These are phyloP conservation scores for Coregonus clupeaformis DNA, from an alignment of 2,113 vertebrate genomes.

Conservation along the genomic window DNA sequence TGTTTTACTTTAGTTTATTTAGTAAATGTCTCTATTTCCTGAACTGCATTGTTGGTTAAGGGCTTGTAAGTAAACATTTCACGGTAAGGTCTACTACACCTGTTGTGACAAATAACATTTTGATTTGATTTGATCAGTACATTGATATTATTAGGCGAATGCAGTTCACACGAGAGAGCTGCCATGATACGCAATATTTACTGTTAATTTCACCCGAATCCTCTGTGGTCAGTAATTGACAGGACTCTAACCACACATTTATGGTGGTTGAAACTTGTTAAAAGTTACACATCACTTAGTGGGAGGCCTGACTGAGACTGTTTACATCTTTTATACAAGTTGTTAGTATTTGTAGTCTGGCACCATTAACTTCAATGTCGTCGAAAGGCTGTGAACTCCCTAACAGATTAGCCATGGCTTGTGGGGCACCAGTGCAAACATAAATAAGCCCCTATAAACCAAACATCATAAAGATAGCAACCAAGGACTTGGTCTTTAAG, in stretches of 20 bases:
- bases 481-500: constrained; percentile 60
- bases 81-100: too few species aligned
- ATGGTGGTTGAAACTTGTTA: constrained; percentile 44
- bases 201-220: constrained; percentile 1
- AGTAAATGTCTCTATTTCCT: too few species aligned
- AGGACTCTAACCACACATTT: constrained; percentile 18
- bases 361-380: constrained; percentile 59
- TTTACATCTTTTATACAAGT: constrained; percentile 50
- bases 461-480: constrained; percentile 53
- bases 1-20: too few species aligned
- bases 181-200: background rate
- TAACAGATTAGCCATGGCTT: constrained; percentile 57
- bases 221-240: constrained; percentile 10
- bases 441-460: constrained; percentile 60
- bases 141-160: background rate
- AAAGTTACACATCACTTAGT: constrained; percentile 45
- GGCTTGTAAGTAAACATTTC: too few species aligned
- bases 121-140: background rate
- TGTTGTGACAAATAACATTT: too few species aligned
- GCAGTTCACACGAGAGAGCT: constrained; percentile 5
- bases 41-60: too few species aligned
- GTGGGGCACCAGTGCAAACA: constrained; percentile 49
- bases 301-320: constrained; percentile 24
- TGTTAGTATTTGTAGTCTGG: constrained; percentile 63
- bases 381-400: constrained; percentile 51